Base-by-base conservation (phyloP, 53 echinoderm and acorn worm genomes). In the Echinarachnius parma region DNA sequence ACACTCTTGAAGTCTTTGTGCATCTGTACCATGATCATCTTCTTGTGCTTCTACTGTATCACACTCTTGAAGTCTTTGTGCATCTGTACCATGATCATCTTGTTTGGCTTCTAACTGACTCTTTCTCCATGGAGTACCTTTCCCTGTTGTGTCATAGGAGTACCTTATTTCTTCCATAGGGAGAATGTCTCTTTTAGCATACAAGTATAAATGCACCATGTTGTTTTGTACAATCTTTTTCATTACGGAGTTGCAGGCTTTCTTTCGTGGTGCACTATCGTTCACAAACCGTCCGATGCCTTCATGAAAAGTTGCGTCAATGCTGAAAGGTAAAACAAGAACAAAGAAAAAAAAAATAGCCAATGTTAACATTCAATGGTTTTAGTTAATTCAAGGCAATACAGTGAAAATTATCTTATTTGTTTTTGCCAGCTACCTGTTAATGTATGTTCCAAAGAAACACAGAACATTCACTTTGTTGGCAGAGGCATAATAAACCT, bases 221-320 rank as follows among this genome's bases (percentile, higher is more conserved):
- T 39, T 39, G 42, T 39, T 39, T 39, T 39, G 42, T 39, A 39
- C 42, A 39, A 39, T 39, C 7, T 39, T 39, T 39, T 39, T 39
- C 42, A 39, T 39, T 39, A 39, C 42, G 42, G 42, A 39, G 42
- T 39, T 39, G 42, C 42, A 13, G 42, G 42, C 42, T 39, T 39
- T 39, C 42, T 39, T 39, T 39, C 42, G 42, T 39, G 42, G 42
- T 39, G 42, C 42, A 39, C 42, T 39, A 39, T 39, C 42, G 42
- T 39, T 39, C 42, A 39, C 42, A 39, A 39, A 39, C 42, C 42
- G 42, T 39, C 42, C 42, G 42, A 39, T 39, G 42, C 42, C 42
- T 39, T 39, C 42, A 39, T 39, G 42, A 39, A 39, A 39, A 39
- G 42, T 39, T 39, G 42, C 42, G 42, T 39, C 42, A 39, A 39